Conservation (phyloP, 2,797 vertebrate genomes). For the Tragopan temminckii region DNA sequence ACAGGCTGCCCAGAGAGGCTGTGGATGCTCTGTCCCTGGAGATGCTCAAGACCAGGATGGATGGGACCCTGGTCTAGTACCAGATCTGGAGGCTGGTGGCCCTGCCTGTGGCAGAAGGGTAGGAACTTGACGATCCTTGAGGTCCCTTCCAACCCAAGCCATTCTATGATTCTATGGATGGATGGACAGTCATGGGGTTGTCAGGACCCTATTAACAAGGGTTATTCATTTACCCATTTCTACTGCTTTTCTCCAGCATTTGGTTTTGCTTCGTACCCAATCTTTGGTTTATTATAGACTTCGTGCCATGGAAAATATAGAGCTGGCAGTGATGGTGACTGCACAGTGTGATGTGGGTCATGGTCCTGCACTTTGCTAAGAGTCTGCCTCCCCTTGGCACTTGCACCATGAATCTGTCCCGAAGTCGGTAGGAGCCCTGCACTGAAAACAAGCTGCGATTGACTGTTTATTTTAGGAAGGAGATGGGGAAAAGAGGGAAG, state of each 20-base stretch:
- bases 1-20: too few relatives aligned
- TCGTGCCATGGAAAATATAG: background rate
- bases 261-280: background rate
- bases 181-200: too few relatives aligned
- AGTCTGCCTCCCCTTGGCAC: background rate
- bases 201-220: too few relatives aligned
- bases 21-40: too few relatives aligned
- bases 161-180: too few relatives aligned
- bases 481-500: slow-evolving; percentile 11
- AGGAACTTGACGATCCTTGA: too few relatives aligned
- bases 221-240: too few relatives aligned
- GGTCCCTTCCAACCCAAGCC: too few relatives aligned
- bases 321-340: background rate
- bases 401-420: background rate
- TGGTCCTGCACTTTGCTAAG: background rate
- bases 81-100: too few relatives aligned
- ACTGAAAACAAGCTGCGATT: background rate
- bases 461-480: slow-evolving; percentile 51
- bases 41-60: too few relatives aligned
- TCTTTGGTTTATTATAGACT: background rate
- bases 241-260: background rate
- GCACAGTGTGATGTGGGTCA: background rate
- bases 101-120: too few relatives aligned
- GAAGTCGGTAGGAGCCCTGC: background rate
- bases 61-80: too few relatives aligned